Conservation (phyloP, 2,113 vertebrate species). For the Arizona elegans region DNA sequence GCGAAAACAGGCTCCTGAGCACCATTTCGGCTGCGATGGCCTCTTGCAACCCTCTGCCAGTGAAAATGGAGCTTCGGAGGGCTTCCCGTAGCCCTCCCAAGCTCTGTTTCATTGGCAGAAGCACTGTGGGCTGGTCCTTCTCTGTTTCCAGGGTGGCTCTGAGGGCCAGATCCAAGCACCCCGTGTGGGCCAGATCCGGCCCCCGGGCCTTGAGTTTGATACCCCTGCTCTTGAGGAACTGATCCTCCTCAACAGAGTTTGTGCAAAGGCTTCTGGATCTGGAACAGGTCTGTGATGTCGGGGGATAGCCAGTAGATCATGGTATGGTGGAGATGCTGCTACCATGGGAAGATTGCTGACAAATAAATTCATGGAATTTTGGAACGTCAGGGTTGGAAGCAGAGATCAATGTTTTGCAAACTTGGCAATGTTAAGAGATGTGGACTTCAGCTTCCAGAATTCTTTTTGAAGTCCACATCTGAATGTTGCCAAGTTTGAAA, state of each 20-base stretch:
- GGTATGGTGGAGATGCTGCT: background rate
- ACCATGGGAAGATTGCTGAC: background rate
- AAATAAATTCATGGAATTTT: background rate
- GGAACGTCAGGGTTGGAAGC: background rate
- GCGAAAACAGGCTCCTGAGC: too few relatives aligned
- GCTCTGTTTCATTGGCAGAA: too few relatives aligned
- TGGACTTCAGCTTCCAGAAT: background rate
- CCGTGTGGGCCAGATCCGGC: too few relatives aligned
- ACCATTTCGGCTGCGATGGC: too few relatives aligned
- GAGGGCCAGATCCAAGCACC: too few relatives aligned
- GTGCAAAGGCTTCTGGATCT: background rate
- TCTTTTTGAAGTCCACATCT: background rate
- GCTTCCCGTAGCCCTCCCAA: too few relatives aligned
- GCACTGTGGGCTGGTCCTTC: too few relatives aligned
- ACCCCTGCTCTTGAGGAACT: background rate
- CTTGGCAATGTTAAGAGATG: background rate
- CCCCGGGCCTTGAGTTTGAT: too few relatives aligned
- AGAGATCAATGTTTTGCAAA: background rate
- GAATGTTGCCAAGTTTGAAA: background rate
- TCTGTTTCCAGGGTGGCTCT: too few relatives aligned
- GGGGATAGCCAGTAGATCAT: too few relatives aligned
- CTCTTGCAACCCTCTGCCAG: too few relatives aligned
- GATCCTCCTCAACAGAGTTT: background rate
- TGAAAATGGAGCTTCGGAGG: too few relatives aligned
- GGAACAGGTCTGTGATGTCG: background rate